A percentile compares a stretch with the other conserved stretches of the same genome.
Conservation (phyloP, 2,797 vertebrate species). For the Neopelma chrysocephalum region DNA sequence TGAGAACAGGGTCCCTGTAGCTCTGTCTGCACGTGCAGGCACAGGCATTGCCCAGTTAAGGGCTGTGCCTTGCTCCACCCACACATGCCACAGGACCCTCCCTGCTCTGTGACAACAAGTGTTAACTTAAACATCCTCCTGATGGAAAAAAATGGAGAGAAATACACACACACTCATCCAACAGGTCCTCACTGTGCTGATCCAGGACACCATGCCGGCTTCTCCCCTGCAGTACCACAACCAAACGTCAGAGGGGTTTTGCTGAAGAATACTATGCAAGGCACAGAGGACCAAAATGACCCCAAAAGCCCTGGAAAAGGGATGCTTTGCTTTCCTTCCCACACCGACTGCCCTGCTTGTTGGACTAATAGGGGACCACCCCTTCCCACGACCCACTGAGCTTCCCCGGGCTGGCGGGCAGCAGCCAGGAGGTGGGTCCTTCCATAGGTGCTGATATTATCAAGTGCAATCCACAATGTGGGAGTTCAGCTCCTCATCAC, state of each 20-base stretch:
- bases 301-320: neutral
- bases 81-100: neutral
- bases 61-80: neutral
- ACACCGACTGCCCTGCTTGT: constrained; percentile 26
- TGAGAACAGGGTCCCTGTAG: neutral
- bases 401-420: neutral
- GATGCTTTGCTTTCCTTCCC: constrained; percentile 33
- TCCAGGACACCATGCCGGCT: neutral
- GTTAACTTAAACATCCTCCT: constrained; percentile 52
- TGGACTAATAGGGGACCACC: neutral
- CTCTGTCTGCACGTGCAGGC: neutral
- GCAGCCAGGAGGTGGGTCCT: constrained; percentile 38
- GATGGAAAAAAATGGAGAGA: neutral
- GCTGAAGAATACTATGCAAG: constrained; percentile 30
- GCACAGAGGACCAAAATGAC: neutral
- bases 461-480: constrained; percentile 49
- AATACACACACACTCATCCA: neutral
- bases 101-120: neutral
- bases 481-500: constrained; percentile 43
- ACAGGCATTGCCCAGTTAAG: neutral
- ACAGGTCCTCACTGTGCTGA: neutral
- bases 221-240: constrained; percentile 22
- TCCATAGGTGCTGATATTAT: constrained; percentile 42
- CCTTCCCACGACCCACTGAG: neutral
- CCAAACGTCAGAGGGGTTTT: neutral